Percentiles rank a stretch among this genome's conserved stretches.
Evolutionary conservation across 2,888 invertebrate genomes (phyloP).

Genomic region (Andrena trimmerana): DNA sequence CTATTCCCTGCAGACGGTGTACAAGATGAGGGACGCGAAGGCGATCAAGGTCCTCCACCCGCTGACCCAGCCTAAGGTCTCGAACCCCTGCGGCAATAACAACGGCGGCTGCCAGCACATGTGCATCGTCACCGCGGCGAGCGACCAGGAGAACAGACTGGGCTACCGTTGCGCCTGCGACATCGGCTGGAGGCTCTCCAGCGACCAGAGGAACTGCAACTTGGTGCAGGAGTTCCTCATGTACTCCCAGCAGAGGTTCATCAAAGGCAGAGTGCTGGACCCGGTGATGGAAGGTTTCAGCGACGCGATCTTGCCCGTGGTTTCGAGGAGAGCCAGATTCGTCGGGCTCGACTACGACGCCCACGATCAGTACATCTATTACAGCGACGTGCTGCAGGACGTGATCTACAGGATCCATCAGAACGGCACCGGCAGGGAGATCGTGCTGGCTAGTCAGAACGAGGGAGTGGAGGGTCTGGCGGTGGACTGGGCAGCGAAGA

Average conservation of each 20-base stretch:
- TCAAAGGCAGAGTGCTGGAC: constrained; percentile 96
- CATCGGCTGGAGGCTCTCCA: constrained; percentile 92
- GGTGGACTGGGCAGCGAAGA: constrained; percentile 98
- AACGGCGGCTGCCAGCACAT: constrained; percentile 97
- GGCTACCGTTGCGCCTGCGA: constrained; percentile 97
- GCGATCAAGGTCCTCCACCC: constrained; percentile 94
- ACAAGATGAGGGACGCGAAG: constrained; percentile 93
- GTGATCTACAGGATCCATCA: constrained; percentile 95
- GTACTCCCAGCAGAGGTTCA: constrained; percentile 98
- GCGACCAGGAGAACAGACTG: constrained; percentile 87
- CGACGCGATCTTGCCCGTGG: constrained; percentile 97
- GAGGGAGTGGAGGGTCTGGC: constrained; percentile 98
- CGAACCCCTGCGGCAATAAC: constrained; percentile 94
- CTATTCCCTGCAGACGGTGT: constrained; percentile 92
- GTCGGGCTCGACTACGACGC: constrained; percentile 98
- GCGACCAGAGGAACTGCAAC: constrained; percentile 92
- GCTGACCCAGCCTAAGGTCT: constrained; percentile 89
- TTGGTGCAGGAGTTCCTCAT: constrained; percentile 95
- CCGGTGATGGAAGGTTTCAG: constrained; percentile 96
- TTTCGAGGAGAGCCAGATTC: constrained; percentile 95
- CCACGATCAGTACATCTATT: constrained; percentile 96
- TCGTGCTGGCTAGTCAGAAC: constrained; percentile 97
- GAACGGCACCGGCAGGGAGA: constrained; percentile 93
- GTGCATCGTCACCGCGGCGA: constrained; percentile 95
- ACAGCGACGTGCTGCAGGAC: constrained; percentile 98